Percentiles rank a stretch among this genome's conserved stretches.
Conservation (phyloP, 2,888 invertebrate species). For the Rhyacophila evoluta region DNA sequence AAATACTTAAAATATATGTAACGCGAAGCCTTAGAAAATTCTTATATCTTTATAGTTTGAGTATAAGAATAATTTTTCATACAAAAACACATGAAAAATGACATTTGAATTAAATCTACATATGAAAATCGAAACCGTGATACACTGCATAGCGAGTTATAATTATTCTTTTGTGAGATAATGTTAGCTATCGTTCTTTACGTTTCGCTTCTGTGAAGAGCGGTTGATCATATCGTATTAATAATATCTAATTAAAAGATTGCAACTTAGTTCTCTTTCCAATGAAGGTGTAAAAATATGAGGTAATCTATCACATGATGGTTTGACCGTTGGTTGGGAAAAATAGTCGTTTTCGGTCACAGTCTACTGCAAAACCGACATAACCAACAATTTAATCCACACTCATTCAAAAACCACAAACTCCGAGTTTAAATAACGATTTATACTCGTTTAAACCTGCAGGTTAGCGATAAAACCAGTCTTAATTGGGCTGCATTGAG, state of each 20-base stretch:
- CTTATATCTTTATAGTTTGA: too few relatives aligned
- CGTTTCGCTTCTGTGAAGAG: background rate
- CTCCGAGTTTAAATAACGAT: constrained; percentile 23
- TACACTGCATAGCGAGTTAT: too few relatives aligned
- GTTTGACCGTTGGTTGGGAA: constrained; percentile 17
- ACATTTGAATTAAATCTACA: too few relatives aligned
- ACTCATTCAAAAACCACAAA: constrained; percentile 20
- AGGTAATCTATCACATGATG: constrained; percentile 16
- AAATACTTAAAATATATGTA: too few relatives aligned
- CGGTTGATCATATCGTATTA: background rate
- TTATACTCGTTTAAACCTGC: constrained; percentile 39
- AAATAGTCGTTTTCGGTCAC: constrained; percentile 34
- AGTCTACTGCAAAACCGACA: constrained; percentile 27
- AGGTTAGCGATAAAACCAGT: constrained; percentile 41
- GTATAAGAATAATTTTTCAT: too few relatives aligned
- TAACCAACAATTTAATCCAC: constrained; percentile 28
- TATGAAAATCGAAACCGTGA: too few relatives aligned
- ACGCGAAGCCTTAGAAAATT: too few relatives aligned
- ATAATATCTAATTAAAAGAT: background rate
- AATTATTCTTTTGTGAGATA: too few relatives aligned
- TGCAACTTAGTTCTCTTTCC: background rate
- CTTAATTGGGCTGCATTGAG: constrained; percentile 46
- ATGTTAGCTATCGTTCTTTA: background rate
- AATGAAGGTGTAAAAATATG: constrained; percentile 19
- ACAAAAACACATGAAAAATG: too few relatives aligned